Conservation (phyloP, 2,113 vertebrate genomes). For the Diadophis punctatus region DNA sequence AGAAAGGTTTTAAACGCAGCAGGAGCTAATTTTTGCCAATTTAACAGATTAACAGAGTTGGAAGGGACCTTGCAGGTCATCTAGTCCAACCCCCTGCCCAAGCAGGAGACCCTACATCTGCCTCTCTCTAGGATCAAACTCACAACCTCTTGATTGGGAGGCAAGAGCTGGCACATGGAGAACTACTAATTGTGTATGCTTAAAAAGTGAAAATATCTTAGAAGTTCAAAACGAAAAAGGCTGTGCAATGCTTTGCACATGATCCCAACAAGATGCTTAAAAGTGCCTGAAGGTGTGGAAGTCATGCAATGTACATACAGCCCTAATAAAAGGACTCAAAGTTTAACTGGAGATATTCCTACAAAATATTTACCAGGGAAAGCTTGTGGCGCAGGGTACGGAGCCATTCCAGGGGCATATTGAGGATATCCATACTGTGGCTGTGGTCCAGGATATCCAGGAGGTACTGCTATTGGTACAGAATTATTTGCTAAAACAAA, state of each 20-base stretch:
- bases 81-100: no score
- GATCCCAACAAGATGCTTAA: not conserved
- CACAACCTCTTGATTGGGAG: no score
- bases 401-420: slow-evolving; percentile 6
- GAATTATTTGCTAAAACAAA: slow-evolving; percentile 16
- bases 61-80: no score
- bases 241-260: not conserved
- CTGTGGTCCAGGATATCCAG: slow-evolving; percentile 1
- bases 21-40: not conserved
- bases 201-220: not conserved
- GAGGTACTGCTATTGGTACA: not conserved
- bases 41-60: no score
- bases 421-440: slow-evolving; percentile 34
- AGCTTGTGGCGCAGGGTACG: slow-evolving; percentile 14
- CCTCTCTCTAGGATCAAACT: no score
- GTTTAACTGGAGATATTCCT: not conserved
- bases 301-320: not conserved
- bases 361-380: slow-evolving; percentile 48
- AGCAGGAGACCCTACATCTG: no score
- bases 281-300: not conserved
- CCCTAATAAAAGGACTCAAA: not conserved
- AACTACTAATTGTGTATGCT: not conserved
- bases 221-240: not conserved
- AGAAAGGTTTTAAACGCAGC: not conserved
- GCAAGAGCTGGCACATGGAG: no score